These are phyloP conservation scores for Heteromyza rotundicornis DNA, from an alignment of 2,888 invertebrate genomes.

Conservation along the genomic window DNA sequence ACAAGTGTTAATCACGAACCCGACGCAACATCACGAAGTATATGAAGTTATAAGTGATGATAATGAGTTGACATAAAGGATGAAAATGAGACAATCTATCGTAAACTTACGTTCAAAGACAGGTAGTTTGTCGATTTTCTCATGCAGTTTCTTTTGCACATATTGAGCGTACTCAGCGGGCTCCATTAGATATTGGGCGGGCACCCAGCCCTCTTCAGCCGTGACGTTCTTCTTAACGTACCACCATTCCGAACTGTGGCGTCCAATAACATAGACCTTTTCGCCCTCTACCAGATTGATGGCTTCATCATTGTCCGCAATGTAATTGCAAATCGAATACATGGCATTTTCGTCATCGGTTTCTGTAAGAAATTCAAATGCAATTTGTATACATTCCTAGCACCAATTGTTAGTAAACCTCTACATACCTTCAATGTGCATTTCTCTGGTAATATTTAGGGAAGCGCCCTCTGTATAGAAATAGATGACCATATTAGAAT, in stretches of 20 bases:
- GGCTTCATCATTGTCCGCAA: conserved; percentile 86
- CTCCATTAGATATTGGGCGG: conserved; percentile 85
- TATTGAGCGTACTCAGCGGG: conserved; percentile 81
- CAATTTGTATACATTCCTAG: neutral
- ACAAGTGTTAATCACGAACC: conserved; percentile 36
- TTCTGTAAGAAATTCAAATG: conserved; percentile 41
- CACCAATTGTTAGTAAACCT: neutral
- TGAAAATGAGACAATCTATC: too few species aligned
- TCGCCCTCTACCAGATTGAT: conserved; percentile 91
- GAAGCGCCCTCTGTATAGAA: conserved; percentile 70
- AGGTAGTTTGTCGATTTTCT: conserved; percentile 89
- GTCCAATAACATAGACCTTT: conserved; percentile 81
- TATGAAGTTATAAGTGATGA: neutral
- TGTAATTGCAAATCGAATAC: conserved; percentile 83
- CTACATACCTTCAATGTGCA: conserved; percentile 65
- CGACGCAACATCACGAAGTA: neutral
- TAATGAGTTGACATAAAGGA: too few species aligned
- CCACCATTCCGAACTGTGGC: conserved; percentile 91
- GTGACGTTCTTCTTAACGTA: conserved; percentile 87
- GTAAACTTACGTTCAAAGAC: conserved; percentile 92
- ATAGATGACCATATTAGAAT: neutral
- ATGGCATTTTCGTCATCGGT: conserved; percentile 74
- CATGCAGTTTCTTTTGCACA: conserved; percentile 85
- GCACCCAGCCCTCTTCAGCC: conserved; percentile 93
- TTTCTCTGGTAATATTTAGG: conserved; percentile 73